A percentile compares a stretch with the other conserved stretches of the same genome.
Evolutionary conservation across 2,797 vertebrate species (phyloP).

Genomic region (Tapirus indicus): DNA sequence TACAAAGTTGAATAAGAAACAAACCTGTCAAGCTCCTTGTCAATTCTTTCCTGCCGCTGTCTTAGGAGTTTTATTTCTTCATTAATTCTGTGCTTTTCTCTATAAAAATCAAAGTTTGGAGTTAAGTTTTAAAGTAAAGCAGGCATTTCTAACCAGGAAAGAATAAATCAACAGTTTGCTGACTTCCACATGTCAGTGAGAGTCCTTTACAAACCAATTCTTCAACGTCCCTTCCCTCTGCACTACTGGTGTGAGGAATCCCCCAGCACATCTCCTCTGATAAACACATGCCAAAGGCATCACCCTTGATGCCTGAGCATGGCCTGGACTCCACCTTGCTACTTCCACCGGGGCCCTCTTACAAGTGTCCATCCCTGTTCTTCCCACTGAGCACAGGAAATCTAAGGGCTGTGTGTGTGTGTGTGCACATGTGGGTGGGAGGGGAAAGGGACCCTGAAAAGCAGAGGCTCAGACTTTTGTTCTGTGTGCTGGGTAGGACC

Average conservation of each 20-base stretch:
- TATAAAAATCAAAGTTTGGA: slow-evolving; percentile 76
- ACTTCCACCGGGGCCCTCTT: not conserved
- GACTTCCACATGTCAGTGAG: not conserved
- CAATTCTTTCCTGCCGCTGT: slow-evolving; percentile 75
- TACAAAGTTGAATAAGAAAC: slow-evolving; percentile 36
- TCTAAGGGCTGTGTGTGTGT: not conserved
- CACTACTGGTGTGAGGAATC: not conserved
- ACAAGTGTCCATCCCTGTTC: not conserved
- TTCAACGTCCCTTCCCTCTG: not conserved
- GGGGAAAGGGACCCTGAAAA: not conserved
- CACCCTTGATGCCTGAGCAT: not conserved
- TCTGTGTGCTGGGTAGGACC: not conserved
- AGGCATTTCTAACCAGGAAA: not conserved
- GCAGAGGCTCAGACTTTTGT: not conserved
- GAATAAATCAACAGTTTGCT: not conserved
- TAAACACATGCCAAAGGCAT: not conserved
- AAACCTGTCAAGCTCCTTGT: slow-evolving; percentile 81
- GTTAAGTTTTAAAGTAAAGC: slow-evolving; percentile 57
- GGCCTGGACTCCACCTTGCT: not conserved
- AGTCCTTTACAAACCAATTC: not conserved
- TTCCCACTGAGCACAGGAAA: not conserved
- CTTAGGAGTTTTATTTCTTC: slow-evolving; percentile 80
- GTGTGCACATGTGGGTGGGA: too few species aligned
- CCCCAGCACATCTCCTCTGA: not conserved
- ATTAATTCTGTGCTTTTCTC: slow-evolving; percentile 71